Evolutionary conservation across 2,888 invertebrate species (phyloP).

Genomic region (Hirtodrosophila duncani): DNA sequence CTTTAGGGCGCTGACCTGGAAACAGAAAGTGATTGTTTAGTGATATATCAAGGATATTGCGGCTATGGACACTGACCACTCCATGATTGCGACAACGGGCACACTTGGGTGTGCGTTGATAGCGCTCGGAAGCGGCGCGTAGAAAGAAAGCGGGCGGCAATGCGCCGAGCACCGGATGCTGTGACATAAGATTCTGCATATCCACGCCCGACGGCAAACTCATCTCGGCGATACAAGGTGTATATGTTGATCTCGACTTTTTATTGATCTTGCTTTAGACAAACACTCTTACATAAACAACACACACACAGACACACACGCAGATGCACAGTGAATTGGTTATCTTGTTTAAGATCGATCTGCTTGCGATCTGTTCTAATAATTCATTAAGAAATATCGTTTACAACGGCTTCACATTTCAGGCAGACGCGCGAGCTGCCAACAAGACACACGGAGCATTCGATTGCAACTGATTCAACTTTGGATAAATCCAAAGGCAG

Average conservation of each 20-base stretch:
- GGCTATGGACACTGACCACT: constrained; percentile 87
- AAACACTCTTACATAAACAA: too few relatives aligned
- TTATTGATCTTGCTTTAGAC: too few relatives aligned
- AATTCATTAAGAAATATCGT: constrained; percentile 5
- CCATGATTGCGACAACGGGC: constrained; percentile 98
- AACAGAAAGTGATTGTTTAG: constrained; percentile 9
- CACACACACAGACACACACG: too few relatives aligned
- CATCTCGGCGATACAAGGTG: constrained; percentile 81
- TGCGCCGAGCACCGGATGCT: constrained; percentile 89
- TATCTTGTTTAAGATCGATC: too few relatives aligned
- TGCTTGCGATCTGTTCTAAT: constrained; percentile 1
- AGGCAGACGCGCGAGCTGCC: constrained; percentile 49
- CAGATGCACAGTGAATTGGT: too few relatives aligned
- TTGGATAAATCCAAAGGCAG: constrained; percentile 44
- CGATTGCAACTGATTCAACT: constrained; percentile 79
- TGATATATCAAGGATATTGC: too few relatives aligned
- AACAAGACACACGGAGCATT: constrained; percentile 76
- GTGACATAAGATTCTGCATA: constrained; percentile 91
- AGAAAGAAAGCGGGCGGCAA: constrained; percentile 92
- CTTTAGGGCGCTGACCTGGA: constrained; percentile 81
- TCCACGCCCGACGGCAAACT: constrained; percentile 91
- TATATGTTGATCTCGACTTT: too few relatives aligned
- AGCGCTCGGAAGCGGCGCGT: constrained; percentile 92
- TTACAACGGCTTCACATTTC: neutral
- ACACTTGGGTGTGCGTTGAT: constrained; percentile 97